Percentiles rank a stretch among this genome's conserved stretches.
phyloP scores from a whole-genome alignment of 1,140 invertebrate genomes.

The Pinna nobilis region DNA sequence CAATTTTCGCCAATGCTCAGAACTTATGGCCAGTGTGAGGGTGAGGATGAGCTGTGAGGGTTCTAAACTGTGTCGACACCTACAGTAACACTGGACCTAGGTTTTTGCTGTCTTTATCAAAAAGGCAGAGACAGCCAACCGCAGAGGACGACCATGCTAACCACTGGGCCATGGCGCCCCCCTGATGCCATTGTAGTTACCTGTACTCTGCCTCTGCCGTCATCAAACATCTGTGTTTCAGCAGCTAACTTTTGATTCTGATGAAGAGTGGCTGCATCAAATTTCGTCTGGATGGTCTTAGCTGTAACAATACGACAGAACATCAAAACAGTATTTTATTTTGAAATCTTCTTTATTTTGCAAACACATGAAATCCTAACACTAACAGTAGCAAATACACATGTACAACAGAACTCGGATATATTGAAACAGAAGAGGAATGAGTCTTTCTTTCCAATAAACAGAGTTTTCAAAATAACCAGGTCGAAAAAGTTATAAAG shows the following conservation, averaged over 20 bases:
- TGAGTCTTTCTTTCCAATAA: too few relatives aligned
- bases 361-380: background rate
- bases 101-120: too few relatives aligned
- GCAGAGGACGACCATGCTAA: too few relatives aligned
- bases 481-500: too few relatives aligned
- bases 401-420: background rate
- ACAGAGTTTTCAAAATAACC: too few relatives aligned
- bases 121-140: too few relatives aligned
- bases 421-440: background rate
- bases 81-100: too few relatives aligned
- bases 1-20: too few relatives aligned
- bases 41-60: too few relatives aligned
- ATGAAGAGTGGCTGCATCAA: constrained; percentile 82
- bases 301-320: constrained; percentile 61
- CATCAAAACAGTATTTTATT: background rate
- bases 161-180: too few relatives aligned
- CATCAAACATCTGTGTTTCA: constrained; percentile 91
- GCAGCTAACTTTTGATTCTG: constrained; percentile 80
- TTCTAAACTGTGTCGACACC: too few relatives aligned
- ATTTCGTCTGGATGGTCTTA: constrained; percentile 80
- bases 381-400: background rate
- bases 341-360: background rate
- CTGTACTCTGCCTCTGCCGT: constrained; percentile 87
- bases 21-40: too few relatives aligned
- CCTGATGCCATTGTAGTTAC: constrained; percentile 77